Evolutionary conservation across 2,797 vertebrate species (phyloP).

Genomic region (Melanogrammus aeglefinus): DNA sequence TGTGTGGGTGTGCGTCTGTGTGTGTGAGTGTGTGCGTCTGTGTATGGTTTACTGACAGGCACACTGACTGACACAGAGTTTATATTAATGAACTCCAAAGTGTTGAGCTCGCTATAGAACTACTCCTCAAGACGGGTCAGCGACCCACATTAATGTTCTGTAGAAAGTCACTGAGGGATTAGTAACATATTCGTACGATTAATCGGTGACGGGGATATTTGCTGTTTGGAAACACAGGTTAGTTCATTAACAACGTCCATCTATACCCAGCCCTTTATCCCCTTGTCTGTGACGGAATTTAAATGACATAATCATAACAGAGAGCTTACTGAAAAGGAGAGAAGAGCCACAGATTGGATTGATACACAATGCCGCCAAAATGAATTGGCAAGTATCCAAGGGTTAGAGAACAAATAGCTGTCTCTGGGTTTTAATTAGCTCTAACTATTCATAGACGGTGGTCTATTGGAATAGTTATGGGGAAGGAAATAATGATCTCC

Average conservation of each 20-base stretch:
- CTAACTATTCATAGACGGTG: background rate
- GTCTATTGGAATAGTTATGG: background rate
- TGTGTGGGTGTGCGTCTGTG: no score
- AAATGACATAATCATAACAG: background rate
- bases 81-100: background rate
- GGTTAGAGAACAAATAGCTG: background rate
- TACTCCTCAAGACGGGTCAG: background rate
- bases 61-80: background rate
- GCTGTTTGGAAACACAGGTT: background rate
- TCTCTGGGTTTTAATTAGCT: background rate
- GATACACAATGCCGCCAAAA: background rate
- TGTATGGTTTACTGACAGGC: background rate
- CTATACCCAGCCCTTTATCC: background rate
- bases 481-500: background rate
- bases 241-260: background rate
- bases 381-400: background rate
- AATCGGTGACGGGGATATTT: background rate
- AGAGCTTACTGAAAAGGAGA: background rate
- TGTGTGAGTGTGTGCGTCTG: no score
- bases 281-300: background rate
- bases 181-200: no score
- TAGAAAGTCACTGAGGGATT: background rate
- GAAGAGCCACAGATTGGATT: background rate
- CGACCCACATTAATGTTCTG: background rate
- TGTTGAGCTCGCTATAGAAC: background rate